Base-by-base conservation (phyloP, 1,140 invertebrate genomes). In the Cherax destructor region DNA sequence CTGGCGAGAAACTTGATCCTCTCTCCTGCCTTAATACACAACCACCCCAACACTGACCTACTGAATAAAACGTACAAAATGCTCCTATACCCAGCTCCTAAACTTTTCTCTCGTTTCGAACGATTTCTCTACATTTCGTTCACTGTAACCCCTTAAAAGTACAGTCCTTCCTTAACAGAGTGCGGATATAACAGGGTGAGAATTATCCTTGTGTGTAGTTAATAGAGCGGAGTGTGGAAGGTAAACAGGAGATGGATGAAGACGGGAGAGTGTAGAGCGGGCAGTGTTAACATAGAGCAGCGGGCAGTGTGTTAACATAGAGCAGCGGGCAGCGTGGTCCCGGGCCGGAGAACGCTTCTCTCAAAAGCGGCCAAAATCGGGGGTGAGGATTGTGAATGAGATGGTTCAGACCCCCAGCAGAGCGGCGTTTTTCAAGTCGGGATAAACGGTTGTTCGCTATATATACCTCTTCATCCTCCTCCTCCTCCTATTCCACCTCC, bases 1-100 rank as follows among this genome's bases (percentile, higher is more conserved):
- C 41, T 18, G 24, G 30, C 81, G 59, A 24, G 81, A 49, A 83
- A 83, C 21, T 49, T 47, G 81, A 83, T 83, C 81, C 81, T 65
- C 24, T 41, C 59, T 47, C 13, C 6, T 52, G 59, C 30, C 59
- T 69, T 61, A 83, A 83, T 83, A 69, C 59, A 61, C 24, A 61
- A 47, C 59, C 81, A 18, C 61, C 59, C 59, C 24, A 83, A 83
- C 81, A 83, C 69, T 83, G 81, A 83, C 81, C 81, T 65, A 30
- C 81, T 69, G 61, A 69, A 83, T 83, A 83, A 83, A 83, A 83
- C 81, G 81, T 21, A 69, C 81, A 41, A 83, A 83, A 83, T 83
- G 47, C 81, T 30, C 24, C 81, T 65, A 69, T 30, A 30, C 59
- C n/a, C 6, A 18, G 2, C 18, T 4, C 24, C 21, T 30, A 83